Conservation (phyloP, 2,888 invertebrate genomes). For the Idaea aversata region DNA sequence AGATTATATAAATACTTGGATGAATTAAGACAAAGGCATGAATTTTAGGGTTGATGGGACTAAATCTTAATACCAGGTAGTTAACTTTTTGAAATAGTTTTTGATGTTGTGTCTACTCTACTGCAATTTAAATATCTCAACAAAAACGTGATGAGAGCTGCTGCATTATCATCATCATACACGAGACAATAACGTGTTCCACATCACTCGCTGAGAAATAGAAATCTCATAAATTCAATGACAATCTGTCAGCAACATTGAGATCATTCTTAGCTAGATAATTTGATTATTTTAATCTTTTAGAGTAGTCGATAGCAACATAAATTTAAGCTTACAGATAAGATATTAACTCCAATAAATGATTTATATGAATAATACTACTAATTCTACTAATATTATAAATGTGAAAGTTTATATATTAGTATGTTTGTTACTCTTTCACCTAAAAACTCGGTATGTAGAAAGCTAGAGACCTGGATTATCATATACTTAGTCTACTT, state of each 20-base stretch:
- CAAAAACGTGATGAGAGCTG: constrained; percentile 19
- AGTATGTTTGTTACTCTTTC: no score
- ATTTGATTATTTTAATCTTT: background rate
- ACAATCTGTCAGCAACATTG: constrained; percentile 5
- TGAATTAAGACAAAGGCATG: no score
- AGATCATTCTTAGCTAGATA: background rate
- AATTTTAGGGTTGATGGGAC: no score
- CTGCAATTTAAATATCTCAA: constrained; percentile 7
- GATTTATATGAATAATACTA: no score
- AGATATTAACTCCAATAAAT: background rate
- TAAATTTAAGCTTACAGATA: background rate
- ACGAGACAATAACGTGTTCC: constrained; percentile 32
- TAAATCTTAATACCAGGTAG: no score
- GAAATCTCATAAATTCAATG: constrained; percentile 55
- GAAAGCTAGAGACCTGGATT: no score
- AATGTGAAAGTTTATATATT: no score
- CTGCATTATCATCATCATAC: background rate
- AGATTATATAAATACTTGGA: no score
- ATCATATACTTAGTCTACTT: no score
- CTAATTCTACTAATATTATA: no score
- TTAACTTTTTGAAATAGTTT: no score
- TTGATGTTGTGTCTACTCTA: background rate
- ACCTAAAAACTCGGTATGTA: no score
- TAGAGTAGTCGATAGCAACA: background rate
- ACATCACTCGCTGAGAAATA: constrained; percentile 54